Base-by-base conservation (phyloP, 2,888 invertebrate species). In the Stramonita haemastoma region DNA sequence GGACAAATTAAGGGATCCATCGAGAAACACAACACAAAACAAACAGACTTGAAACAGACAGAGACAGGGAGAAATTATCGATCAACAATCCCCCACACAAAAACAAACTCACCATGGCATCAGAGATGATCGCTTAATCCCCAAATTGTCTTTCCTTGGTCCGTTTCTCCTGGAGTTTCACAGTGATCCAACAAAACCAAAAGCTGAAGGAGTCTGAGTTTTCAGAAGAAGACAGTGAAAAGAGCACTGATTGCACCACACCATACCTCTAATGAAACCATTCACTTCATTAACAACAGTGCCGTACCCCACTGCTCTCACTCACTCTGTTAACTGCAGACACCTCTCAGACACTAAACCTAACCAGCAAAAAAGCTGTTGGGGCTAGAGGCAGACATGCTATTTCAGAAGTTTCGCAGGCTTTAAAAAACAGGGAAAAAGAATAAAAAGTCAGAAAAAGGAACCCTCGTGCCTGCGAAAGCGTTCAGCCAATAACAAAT, bases 401-500 rank as follows among this genome's bases (percentile, higher is more conserved):
- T 26, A 83, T 83, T 36, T 36, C 36, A 46, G 22, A 83, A 29
- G 26, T 79, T 79, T 32, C 81, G 11, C 26, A 22, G 8, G 13
- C 11, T 22, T 46, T 26, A 46, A 46, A 46, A 26, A 26, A 26
- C 36, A 83, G 6, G 26, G 1, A 46, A 46, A 46, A 83, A 17
- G 26, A 46, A 46, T 11, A 83, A 46, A 46, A 83, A 5, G 2
- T 0, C 32, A 70, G 32, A 83, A 26, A 46, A 83, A 83, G 36
- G 46, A 83, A 83, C 19, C 32, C 32, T 79, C 8, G 32, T 29
- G n/a, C 46, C 83, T 83, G 46, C 83, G 46, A 84, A 86, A 26
- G 60, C 86, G 86, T 66, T 86, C 86, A 86, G 66, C 86, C 86
- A 86, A 86, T 86, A 66, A 66, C 57, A 86, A 32, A 60, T 83